Percentiles rank a stretch among this genome's conserved stretches.
Conservation (phyloP, 2,113 vertebrate species). For the Scolopax mira region DNA sequence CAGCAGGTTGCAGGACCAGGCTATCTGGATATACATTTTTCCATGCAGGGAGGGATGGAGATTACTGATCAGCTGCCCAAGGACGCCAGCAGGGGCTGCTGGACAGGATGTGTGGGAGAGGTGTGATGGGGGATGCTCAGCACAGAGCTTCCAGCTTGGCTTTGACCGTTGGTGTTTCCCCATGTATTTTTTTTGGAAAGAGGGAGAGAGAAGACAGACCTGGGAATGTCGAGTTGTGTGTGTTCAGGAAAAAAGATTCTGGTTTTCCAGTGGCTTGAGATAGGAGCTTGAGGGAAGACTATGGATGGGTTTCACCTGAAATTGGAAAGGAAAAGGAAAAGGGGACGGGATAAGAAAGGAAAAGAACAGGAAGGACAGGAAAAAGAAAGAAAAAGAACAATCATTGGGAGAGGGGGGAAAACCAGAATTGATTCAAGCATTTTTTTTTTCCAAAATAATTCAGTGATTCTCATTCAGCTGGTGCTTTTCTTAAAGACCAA, state of each 20-base stretch:
- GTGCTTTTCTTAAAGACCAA: constrained; percentile 73
- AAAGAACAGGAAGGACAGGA: not conserved
- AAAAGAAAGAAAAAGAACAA: constrained; percentile 55
- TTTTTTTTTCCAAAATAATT: constrained; percentile 57
- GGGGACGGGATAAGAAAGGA: too few species aligned
- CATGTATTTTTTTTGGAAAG: not conserved
- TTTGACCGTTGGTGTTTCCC: not conserved
- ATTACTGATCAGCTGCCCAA: not conserved
- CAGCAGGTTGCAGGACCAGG: not conserved
- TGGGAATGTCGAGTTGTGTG: not conserved
- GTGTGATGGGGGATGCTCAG: not conserved
- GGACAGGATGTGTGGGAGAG: rapidly evolving
- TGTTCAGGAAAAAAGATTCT: not conserved
- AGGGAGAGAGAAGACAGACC: rapidly evolving
- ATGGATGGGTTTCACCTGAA: not conserved
- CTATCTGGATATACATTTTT: rapidly evolving
- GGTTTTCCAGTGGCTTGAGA: not conserved
- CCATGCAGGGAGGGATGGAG: not conserved
- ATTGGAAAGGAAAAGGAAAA: not conserved
- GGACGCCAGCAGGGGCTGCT: not conserved
- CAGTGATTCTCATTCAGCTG: constrained; percentile 71
- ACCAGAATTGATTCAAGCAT: constrained; percentile 35
- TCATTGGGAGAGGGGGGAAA: constrained; percentile 12
- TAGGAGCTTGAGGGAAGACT: not conserved
- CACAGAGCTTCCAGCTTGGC: not conserved